A percentile compares a stretch with the other conserved stretches of the same genome.
Conservation (phyloP, 2,797 vertebrate genomes). For the Poliocrania exsul region DNA sequence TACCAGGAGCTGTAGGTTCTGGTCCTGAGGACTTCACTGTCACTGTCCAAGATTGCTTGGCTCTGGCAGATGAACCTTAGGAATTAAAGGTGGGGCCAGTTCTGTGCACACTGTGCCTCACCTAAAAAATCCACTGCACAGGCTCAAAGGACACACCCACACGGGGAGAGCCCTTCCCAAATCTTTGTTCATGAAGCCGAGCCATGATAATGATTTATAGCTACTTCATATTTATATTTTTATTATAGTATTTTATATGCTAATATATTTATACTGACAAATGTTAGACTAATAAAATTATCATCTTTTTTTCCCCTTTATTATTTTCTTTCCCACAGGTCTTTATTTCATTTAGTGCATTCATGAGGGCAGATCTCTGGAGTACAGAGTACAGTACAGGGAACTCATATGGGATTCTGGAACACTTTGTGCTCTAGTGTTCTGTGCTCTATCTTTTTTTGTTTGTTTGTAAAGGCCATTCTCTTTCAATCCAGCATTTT, state of each 20-base stretch:
- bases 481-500: neutral
- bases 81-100: too few species aligned
- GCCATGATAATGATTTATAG: neutral
- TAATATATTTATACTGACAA: neutral
- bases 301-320: neutral
- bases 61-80: too few species aligned
- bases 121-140: too few species aligned
- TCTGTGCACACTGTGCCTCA: too few species aligned
- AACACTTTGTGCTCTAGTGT: neutral
- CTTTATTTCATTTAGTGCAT: neutral
- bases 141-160: too few species aligned
- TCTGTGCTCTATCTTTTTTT: neutral
- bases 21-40: too few species aligned
- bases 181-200: too few species aligned
- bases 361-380: neutral
- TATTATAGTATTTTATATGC: neutral
- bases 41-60: too few species aligned
- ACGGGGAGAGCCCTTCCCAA: too few species aligned
- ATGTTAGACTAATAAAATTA: neutral
- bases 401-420: accelerated
- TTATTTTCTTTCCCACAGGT: neutral
- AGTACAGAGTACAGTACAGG: neutral
- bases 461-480: neutral
- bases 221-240: neutral
- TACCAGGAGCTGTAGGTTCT: too few species aligned